These are phyloP conservation scores for Channa argus DNA, from an alignment of 2,113 vertebrate species.

Conservation along the genomic window DNA sequence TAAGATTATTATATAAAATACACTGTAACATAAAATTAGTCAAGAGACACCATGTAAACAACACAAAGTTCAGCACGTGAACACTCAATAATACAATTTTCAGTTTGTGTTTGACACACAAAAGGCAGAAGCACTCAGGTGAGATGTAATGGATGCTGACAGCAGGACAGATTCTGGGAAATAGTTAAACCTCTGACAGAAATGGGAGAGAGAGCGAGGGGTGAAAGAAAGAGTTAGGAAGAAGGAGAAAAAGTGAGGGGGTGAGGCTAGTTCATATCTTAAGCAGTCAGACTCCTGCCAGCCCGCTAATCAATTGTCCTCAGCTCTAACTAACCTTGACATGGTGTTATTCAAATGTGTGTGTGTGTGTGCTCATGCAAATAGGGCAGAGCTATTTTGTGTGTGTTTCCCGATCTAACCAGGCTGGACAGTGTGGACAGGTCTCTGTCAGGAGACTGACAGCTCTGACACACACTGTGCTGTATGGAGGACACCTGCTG, in stretches of 20 bases:
- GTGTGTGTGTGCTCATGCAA: constrained; percentile 40
- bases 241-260: not conserved
- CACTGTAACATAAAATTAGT: not conserved
- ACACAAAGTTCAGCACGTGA: not conserved
- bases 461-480: constrained; percentile 74
- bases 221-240: not conserved
- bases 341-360: constrained; percentile 36
- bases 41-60: constrained; percentile 5
- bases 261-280: constrained; percentile 48
- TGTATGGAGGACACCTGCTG: constrained; percentile 79
- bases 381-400: constrained; percentile 22
- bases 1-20: not conserved
- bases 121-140: constrained; percentile 36
- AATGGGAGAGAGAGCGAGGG: constrained; percentile 2
- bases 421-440: constrained; percentile 61
- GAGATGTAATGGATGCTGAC: constrained; percentile 49
- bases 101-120: constrained; percentile 6
- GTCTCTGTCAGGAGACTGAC: constrained; percentile 71
- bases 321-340: constrained; percentile 69
- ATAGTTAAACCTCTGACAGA: constrained; percentile 38
- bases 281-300: constrained; percentile 51
- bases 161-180: constrained; percentile 55
- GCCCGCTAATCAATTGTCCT: constrained; percentile 57
- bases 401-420: constrained; percentile 49
- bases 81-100: constrained; percentile 4